phyloP scores from a whole-genome alignment of 1,140 invertebrate genomes.

The Drosophila parvula region DNA sequence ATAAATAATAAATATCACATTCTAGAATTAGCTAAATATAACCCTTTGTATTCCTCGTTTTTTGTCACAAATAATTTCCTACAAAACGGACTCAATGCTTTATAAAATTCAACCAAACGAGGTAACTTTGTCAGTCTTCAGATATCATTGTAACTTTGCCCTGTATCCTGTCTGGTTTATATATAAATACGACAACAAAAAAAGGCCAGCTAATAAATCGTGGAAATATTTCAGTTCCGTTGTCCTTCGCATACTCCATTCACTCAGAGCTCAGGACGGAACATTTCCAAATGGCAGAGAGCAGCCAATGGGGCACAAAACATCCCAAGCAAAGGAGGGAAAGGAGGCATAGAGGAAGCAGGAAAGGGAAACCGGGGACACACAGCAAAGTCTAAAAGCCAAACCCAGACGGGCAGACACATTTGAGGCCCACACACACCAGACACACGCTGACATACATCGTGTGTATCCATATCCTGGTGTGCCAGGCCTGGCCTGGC shows the following conservation, averaged over 20 bases:
- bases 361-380: slow-evolving; percentile 20
- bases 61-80: too few relatives aligned
- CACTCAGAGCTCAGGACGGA: slow-evolving; percentile 16
- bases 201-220: slow-evolving; percentile 34
- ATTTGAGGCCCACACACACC: slow-evolving; percentile 29
- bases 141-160: slow-evolving; percentile 16
- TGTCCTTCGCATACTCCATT: slow-evolving; percentile 49
- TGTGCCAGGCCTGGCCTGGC: slow-evolving; percentile 12
- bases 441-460: slow-evolving; percentile 12
- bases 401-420: slow-evolving; percentile 40
- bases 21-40: background rate
- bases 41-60: background rate
- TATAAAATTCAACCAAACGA: background rate
- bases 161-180: slow-evolving; percentile 9
- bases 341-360: background rate
- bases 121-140: slow-evolving; percentile 5
- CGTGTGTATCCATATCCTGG: slow-evolving; percentile 39
- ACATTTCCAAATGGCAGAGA: slow-evolving; percentile 43
- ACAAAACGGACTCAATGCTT: background rate
- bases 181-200: slow-evolving; percentile 8
- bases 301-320: slow-evolving; percentile 31
- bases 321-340: slow-evolving; percentile 9
- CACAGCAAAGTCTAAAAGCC: slow-evolving; percentile 32
- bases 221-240: slow-evolving; percentile 46
- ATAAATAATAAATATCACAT: too few relatives aligned